A percentile compares a stretch with the other conserved stretches of the same genome.
Evolutionary conservation across 2,888 invertebrate species (phyloP).

Genomic region (Acrobasis consociella): DNA sequence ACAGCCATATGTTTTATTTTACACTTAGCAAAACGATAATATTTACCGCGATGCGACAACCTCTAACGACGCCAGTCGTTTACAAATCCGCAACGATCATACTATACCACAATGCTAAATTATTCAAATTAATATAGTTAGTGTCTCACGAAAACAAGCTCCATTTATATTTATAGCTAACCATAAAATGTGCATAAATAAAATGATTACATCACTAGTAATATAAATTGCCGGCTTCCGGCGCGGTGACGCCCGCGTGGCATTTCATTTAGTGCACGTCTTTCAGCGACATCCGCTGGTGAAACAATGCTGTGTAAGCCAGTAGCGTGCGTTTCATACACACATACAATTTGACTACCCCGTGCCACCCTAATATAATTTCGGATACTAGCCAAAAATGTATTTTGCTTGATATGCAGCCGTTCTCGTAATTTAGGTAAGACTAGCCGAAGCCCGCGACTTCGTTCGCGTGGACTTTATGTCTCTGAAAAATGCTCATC

Average conservation of each 20-base stretch:
- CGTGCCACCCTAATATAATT: no score
- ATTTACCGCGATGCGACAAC: neutral
- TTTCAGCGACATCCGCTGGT: neutral
- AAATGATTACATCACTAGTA: conserved; percentile 4
- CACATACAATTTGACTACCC: no score
- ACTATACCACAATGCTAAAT: neutral
- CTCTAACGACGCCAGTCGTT: neutral
- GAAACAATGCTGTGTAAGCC: neutral
- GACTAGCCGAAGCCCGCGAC: no score
- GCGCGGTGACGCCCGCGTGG: neutral
- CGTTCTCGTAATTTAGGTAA: no score
- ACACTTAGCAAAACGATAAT: neutral
- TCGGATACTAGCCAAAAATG: no score
- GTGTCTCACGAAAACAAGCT: neutral
- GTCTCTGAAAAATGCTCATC: no score
- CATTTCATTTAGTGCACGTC: neutral
- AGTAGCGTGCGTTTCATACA: no score
- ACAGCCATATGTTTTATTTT: no score
- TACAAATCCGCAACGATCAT: neutral
- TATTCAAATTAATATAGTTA: conserved; percentile 1
- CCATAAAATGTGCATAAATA: conserved; percentile 16
- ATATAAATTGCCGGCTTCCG: neutral
- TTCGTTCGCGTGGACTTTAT: no score
- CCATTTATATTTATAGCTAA: conserved; percentile 11
- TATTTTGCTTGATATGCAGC: no score